phyloP scores from a whole-genome alignment of 2,113 vertebrate species.

The Spea multiplicata region DNA sequence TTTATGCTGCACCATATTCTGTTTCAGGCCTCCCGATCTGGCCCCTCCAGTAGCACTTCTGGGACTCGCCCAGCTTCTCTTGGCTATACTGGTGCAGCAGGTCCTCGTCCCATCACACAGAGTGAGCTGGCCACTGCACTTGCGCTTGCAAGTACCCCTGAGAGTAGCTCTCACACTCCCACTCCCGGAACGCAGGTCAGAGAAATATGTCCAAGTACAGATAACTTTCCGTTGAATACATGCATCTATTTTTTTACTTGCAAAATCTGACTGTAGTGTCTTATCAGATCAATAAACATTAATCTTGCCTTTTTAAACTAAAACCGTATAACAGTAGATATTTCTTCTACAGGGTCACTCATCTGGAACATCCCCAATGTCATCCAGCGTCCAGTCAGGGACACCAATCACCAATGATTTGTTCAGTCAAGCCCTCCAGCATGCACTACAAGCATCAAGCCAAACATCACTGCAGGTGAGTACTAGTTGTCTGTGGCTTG shows the following conservation, averaged over 20 bases:
- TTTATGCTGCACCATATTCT: neutral
- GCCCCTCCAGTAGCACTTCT: slow-evolving; percentile 73
- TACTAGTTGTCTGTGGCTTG: neutral
- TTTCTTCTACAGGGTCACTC: slow-evolving; percentile 68
- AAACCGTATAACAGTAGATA: neutral
- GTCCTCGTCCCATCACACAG: slow-evolving; percentile 93
- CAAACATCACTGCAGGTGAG: slow-evolving; percentile 85
- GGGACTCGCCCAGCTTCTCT: slow-evolving; percentile 84
- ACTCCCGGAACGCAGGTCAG: slow-evolving; percentile 84
- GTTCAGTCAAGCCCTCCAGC: slow-evolving; percentile 94
- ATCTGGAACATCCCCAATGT: slow-evolving; percentile 77
- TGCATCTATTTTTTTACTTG: neutral
- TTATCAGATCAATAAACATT: neutral
- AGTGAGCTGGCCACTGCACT: slow-evolving; percentile 90
- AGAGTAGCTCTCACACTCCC: slow-evolving; percentile 89
- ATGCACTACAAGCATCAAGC: slow-evolving; percentile 89
- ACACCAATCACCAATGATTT: slow-evolving; percentile 92
- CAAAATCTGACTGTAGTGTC: neutral
- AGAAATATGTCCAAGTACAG: neutral
- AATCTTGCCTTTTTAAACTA: neutral
- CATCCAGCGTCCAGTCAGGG: slow-evolving; percentile 76
- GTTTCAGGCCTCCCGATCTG: slow-evolving; percentile 60
- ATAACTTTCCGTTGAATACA: neutral
- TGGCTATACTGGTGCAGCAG: slow-evolving; percentile 84
- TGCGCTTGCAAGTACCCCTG: slow-evolving; percentile 91